Base-by-base conservation (phyloP, 2,797 vertebrate species). In the Poeciliopsis turneri region DNA sequence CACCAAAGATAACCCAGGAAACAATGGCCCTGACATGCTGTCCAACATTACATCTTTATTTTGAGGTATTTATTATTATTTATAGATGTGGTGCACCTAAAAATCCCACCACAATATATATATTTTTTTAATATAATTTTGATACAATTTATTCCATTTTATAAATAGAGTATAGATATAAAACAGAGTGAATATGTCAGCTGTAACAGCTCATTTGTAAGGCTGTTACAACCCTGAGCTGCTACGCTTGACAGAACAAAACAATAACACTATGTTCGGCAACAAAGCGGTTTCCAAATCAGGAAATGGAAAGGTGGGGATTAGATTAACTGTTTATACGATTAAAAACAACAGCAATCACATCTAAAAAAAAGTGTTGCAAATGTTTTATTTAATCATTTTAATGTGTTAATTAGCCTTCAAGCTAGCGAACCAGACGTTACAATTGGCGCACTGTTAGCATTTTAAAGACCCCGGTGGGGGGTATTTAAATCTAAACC, bases 331-430 rank as follows among this genome's bases (percentile, higher is more conserved):
- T 36, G 30, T 6, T 73, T 13, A 72, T 39, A 20, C 41, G 12
- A 41, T 25, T 39, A n/a, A 55, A 41, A 2, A 6, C 25, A n/a
- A 7, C 25, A 45, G 0, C 2, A 46, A 28, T 43, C 25, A 28
- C 23, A 43, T 6, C 2, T 25, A 2, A n/a, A 51, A 41, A 39
- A 13, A 41, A 69, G 23, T 45, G 41, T 13, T 3, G 5, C 3
- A 15, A 25, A 6, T 16, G 2, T 70, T n/a, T 2, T 3, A 70
- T 46, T 23, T 36, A 41, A 4, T 23, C 5, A 51, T 53, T 45
- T 73, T 66, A 15, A 70, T 70, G 18, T 78, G 66, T 81, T 89
- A 93, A 92, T 93, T 91, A 91, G 89, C 90, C 81, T n/a, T 74
- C 41, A 11, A 51, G 89, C 90, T 93, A 89, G 89, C 89, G 76